phyloP scores from a whole-genome alignment of 2,888 invertebrate genomes.

The Orgyia antiqua region DNA sequence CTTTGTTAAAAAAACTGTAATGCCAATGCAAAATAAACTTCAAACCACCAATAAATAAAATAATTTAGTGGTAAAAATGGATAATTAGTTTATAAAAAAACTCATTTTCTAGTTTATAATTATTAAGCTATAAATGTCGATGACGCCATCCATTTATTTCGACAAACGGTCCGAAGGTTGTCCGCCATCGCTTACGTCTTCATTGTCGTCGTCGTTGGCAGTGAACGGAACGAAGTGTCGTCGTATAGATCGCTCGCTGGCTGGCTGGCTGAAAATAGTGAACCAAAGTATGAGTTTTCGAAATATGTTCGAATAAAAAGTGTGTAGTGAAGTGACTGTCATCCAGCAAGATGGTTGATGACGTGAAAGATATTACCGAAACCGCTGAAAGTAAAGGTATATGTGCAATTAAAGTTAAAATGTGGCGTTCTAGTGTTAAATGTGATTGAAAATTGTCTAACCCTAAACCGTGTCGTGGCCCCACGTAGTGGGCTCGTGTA shows the following conservation, averaged over 20 bases:
- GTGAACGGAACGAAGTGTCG: constrained; percentile 75
- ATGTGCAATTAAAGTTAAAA: constrained; percentile 65
- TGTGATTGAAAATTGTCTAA: constrained; percentile 69
- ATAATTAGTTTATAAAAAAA: too few species aligned
- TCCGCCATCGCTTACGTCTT: constrained; percentile 45
- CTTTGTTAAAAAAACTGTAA: too few species aligned
- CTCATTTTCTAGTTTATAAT: too few species aligned
- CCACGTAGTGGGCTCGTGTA: constrained; percentile 69
- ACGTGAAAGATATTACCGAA: constrained; percentile 74
- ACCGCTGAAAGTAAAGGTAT: constrained; percentile 76
- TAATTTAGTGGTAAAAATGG: too few species aligned
- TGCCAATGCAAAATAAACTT: too few species aligned
- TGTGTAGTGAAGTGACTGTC: constrained; percentile 73
- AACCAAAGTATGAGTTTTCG: constrained; percentile 76
- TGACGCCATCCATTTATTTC: constrained; percentile 34
- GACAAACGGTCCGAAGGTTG: constrained; percentile 33
- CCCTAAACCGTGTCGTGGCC: constrained; percentile 76
- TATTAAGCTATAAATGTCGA: constrained; percentile 5
- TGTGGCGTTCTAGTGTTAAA: constrained; percentile 67
- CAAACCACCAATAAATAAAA: too few species aligned
- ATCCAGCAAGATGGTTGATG: constrained; percentile 77
- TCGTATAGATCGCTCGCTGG: constrained; percentile 74
- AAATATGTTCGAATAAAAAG: constrained; percentile 77
- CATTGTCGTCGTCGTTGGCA: constrained; percentile 56
- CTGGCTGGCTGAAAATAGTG: constrained; percentile 77